These are phyloP conservation scores for Scaptomyza tumidula DNA, from an alignment of 2,888 invertebrate species.

Conservation along the genomic window DNA sequence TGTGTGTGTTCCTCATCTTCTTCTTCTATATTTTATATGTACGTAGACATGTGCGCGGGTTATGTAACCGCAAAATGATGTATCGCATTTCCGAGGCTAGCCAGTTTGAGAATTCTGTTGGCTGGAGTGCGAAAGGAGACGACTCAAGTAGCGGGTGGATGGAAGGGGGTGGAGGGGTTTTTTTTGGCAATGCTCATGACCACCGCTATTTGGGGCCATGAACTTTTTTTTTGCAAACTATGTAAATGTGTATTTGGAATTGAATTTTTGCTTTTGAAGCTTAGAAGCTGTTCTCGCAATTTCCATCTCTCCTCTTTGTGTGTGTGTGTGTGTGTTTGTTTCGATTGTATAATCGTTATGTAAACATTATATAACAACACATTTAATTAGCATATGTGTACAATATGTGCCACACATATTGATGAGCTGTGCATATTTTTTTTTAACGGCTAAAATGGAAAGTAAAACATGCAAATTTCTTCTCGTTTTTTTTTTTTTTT, in stretches of 20 bases:
- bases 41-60: constrained; percentile 74
- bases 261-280: background rate
- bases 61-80: constrained; percentile 75
- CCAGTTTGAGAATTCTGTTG: background rate
- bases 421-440: constrained; percentile 4
- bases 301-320: background rate
- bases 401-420: constrained; percentile 3
- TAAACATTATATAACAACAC: background rate
- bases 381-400: constrained; percentile 9
- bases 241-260: background rate
- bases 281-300: constrained; percentile 2
- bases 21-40: constrained; percentile 49
- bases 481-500: constrained; percentile 3
- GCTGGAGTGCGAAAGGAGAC: background rate
- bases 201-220: constrained; percentile 27
- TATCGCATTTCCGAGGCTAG: constrained; percentile 66
- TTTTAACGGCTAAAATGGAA: constrained; percentile 42
- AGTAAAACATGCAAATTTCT: constrained; percentile 33
- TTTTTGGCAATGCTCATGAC: constrained; percentile 32
- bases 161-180: too few relatives aligned
- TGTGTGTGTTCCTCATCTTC: constrained; percentile 7
- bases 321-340: background rate
- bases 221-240: constrained; percentile 18
- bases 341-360: constrained; percentile 13
- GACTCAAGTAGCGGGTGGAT: too few relatives aligned